Evolutionary conservation across 2,888 invertebrate species (phyloP).

Genomic region (Trachelus stipa): DNA sequence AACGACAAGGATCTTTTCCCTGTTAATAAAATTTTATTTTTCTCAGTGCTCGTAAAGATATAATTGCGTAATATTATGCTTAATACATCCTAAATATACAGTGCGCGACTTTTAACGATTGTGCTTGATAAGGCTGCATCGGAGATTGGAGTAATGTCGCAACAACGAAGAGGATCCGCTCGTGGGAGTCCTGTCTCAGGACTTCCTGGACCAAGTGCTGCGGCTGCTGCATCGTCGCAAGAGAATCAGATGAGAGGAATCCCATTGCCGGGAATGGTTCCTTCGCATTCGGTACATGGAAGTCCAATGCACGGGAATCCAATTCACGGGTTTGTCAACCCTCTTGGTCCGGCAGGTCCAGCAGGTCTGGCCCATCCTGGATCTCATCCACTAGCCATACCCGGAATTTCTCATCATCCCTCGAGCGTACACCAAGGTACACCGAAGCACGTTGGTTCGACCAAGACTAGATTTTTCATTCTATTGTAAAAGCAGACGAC

Average conservation of each 20-base stretch:
- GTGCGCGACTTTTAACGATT: not conserved
- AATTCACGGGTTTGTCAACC: slow-evolving; percentile 61
- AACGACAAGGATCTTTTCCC: not conserved
- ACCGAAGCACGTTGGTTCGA: not conserved
- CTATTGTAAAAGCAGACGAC: not conserved
- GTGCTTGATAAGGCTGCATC: not conserved
- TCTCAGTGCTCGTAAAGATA: not conserved
- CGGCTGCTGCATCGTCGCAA: slow-evolving; percentile 32
- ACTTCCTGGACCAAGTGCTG: slow-evolving; percentile 30
- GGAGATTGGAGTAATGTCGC: slow-evolving; percentile 28
- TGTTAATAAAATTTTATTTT: not conserved
- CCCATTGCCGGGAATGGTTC: slow-evolving; percentile 62
- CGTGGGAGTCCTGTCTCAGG: slow-evolving; percentile 45
- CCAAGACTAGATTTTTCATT: not conserved
- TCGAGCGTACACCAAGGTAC: slow-evolving; percentile 54
- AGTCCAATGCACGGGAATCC: slow-evolving; percentile 53
- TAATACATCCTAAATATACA: not conserved
- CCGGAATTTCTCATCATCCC: slow-evolving; percentile 45
- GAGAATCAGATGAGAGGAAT: slow-evolving; percentile 58
- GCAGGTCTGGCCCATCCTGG: slow-evolving; percentile 32
- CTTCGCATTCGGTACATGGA: slow-evolving; percentile 31
- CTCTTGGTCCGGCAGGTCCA: slow-evolving; percentile 56
- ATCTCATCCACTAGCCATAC: slow-evolving; percentile 10
- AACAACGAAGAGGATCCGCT: slow-evolving; percentile 50
- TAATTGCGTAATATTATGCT: not conserved